Conservation (phyloP, 2,113 vertebrate genomes). For the Okapia johnstoni region DNA sequence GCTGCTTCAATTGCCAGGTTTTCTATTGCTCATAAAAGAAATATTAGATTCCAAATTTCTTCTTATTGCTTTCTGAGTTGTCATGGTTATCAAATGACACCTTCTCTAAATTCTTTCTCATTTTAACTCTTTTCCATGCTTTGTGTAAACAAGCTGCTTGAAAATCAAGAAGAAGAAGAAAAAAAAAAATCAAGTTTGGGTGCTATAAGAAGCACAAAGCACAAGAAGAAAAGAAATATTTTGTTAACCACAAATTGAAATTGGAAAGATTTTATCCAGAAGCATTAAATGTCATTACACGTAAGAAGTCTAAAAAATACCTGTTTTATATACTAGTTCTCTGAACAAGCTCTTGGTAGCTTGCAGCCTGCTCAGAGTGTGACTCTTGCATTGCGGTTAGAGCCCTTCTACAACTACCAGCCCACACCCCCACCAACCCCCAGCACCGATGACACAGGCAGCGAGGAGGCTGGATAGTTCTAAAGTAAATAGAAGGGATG, state of each 20-base stretch:
- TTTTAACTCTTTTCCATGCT: constrained; percentile 67
- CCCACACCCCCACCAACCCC: neutral
- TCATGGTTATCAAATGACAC: constrained; percentile 77
- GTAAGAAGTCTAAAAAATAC: constrained; percentile 66
- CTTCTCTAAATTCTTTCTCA: constrained; percentile 70
- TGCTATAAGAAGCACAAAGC: constrained; percentile 55
- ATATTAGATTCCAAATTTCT: constrained; percentile 58
- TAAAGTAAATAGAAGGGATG: constrained; percentile 51
- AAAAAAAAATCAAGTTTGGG: constrained; percentile 5
- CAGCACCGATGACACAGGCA: neutral
- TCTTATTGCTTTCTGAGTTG: constrained; percentile 71
- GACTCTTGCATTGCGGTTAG: constrained; percentile 45
- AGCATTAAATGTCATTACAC: constrained; percentile 53
- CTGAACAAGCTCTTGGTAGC: constrained; percentile 53
- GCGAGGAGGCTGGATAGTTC: neutral
- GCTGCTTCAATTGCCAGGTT: constrained; percentile 2
- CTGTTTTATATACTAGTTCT: constrained; percentile 60
- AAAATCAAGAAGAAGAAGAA: constrained; percentile 9
- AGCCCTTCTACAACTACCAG: neutral
- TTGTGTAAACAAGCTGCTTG: constrained; percentile 65
- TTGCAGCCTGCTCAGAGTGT: constrained; percentile 52
- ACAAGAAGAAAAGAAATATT: constrained; percentile 32
- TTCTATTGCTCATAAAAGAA: constrained; percentile 49
- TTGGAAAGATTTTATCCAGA: constrained; percentile 22
- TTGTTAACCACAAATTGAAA: constrained; percentile 52